phyloP scores from a whole-genome alignment of 2,113 vertebrate species.

The Hyperopisus bebe region DNA sequence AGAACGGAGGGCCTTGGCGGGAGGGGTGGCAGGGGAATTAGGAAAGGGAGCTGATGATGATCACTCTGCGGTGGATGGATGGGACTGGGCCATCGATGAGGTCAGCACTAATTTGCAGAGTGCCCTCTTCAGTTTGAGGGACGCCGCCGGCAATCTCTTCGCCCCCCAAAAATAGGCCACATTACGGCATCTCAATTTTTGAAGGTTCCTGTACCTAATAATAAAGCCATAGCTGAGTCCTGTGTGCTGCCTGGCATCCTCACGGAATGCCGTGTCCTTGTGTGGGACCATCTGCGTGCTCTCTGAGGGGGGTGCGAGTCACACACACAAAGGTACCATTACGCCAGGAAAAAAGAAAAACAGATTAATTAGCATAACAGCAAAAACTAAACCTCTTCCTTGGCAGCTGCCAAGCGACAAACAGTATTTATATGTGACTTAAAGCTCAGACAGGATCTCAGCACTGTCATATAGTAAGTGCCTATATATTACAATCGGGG shows the following conservation, averaged over 20 bases:
- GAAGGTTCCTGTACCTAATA: constrained; percentile 40
- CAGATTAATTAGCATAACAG: not conserved
- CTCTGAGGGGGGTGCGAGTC: not conserved
- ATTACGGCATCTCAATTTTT: constrained; percentile 54
- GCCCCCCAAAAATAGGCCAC: constrained; percentile 65
- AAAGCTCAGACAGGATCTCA: constrained; percentile 12
- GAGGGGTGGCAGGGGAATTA: not conserved
- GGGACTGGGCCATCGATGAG: constrained; percentile 75
- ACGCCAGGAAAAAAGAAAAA: not conserved
- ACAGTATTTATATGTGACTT: not conserved
- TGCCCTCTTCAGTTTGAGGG: constrained; percentile 61
- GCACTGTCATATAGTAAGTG: constrained; percentile 6
- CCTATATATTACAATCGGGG: constrained; percentile 10
- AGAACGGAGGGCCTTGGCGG: not conserved
- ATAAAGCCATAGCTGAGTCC: constrained; percentile 21
- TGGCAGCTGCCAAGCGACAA: not conserved
- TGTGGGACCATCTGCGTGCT: not conserved
- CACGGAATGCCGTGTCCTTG: constrained; percentile 33
- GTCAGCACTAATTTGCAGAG: constrained; percentile 75
- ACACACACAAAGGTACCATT: constrained; percentile 23
- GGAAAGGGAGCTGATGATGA: constrained; percentile 53
- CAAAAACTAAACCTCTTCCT: not conserved
- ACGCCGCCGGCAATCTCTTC: constrained; percentile 61
- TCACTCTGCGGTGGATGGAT: constrained; percentile 65
- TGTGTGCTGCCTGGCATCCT: constrained; percentile 3